A percentile compares a stretch with the other conserved stretches of the same genome.
These are phyloP conservation scores for Rhopalosiphum padi DNA, from an alignment of 1,140 invertebrate species.

Conservation along the genomic window DNA sequence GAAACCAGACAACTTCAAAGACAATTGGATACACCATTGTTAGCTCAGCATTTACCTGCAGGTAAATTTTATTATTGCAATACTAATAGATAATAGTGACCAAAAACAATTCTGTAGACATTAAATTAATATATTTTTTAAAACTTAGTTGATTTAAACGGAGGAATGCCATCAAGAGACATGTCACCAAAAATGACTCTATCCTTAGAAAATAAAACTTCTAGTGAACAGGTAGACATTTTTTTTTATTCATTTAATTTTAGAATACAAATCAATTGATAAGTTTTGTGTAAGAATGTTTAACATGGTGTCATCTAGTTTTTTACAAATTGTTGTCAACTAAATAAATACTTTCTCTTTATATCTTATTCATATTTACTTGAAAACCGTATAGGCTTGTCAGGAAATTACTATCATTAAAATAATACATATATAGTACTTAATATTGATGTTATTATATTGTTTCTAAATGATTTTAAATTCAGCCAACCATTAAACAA, in stretches of 20 bases:
- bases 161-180: constrained; percentile 20
- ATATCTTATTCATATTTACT: neutral
- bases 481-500: neutral
- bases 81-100: neutral
- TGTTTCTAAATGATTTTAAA: neutral
- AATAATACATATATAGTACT: neutral
- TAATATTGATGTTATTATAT: neutral
- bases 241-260: neutral
- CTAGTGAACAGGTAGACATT: constrained; percentile 23
- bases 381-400: constrained; percentile 7
- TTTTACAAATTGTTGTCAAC: neutral
- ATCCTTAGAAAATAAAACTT: constrained; percentile 6
- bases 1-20: constrained; percentile 63
- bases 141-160: constrained; percentile 16
- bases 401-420: constrained; percentile 14
- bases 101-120: neutral
- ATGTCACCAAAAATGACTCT: constrained; percentile 18
- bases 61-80: neutral
- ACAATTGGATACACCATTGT: constrained; percentile 60
- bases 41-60: neutral
- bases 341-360: neutral
- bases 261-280: neutral
- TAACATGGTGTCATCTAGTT: constrained; percentile 15
- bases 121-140: neutral
- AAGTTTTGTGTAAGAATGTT: constrained; percentile 34